A percentile compares a stretch with the other conserved stretches of the same genome.
Evolutionary conservation across 2,113 vertebrate genomes (phyloP).

Genomic region (Paradoxurus hermaphroditus): DNA sequence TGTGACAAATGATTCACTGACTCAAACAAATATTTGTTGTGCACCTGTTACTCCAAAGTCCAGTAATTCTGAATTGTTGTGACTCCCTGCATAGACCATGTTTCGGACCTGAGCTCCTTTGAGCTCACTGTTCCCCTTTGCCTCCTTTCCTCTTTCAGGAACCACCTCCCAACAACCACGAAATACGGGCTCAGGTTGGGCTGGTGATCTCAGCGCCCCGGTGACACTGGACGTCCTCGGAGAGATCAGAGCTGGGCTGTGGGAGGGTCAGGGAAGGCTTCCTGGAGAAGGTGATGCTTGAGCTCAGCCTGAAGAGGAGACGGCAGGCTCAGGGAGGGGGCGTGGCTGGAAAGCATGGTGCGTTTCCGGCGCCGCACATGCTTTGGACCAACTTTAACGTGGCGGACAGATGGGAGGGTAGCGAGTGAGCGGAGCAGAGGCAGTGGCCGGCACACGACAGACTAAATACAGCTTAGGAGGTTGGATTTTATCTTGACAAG

Average conservation of each 20-base stretch:
- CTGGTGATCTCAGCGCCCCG: neutral
- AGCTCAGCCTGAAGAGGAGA: neutral
- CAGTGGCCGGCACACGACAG: neutral
- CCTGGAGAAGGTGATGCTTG: neutral
- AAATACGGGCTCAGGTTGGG: neutral
- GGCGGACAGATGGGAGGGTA: fast-evolving
- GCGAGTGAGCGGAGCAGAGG: neutral
- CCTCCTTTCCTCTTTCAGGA: neutral
- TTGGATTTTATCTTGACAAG: neutral
- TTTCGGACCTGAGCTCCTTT: neutral
- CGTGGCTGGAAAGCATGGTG: neutral
- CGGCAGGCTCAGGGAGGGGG: neutral
- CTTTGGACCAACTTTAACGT: neutral
- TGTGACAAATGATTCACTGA: neutral
- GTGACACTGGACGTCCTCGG: neutral
- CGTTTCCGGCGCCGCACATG: neutral
- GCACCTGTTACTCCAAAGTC: neutral
- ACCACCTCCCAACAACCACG: too few species aligned
- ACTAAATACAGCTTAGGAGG: neutral
- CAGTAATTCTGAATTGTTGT: neutral
- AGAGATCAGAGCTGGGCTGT: neutral
- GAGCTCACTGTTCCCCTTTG: neutral
- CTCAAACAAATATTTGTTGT: slow-evolving; percentile 9
- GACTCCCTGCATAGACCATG: neutral
- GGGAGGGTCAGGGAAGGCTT: neutral